Conservation (phyloP, 2,113 vertebrate genomes). For the Brachirus orientalis region DNA sequence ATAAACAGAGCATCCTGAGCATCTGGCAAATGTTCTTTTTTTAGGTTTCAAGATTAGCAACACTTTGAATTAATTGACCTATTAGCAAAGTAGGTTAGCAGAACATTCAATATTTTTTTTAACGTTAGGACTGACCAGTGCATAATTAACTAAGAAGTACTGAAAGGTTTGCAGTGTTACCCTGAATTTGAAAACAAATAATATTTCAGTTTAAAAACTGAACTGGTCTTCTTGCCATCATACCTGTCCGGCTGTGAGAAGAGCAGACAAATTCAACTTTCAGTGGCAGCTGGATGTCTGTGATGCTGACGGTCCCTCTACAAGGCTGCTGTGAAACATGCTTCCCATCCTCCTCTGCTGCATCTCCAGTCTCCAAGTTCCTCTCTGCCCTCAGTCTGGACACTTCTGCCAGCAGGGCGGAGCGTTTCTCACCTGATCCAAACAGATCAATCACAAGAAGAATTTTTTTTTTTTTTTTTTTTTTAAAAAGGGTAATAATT, state of each 20-base stretch:
- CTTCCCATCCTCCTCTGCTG: slow-evolving; percentile 6
- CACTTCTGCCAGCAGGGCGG: slow-evolving; percentile 77
- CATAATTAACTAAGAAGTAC: too few relatives aligned
- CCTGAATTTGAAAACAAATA: background rate
- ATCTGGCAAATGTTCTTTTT: too few relatives aligned
- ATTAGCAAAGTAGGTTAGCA: too few relatives aligned
- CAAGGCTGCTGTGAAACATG: slow-evolving; percentile 69
- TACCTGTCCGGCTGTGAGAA: slow-evolving; percentile 72
- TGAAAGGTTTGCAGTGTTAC: too few relatives aligned
- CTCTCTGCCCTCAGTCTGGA: slow-evolving; percentile 67
- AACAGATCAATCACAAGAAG: background rate
- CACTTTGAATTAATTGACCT: too few relatives aligned
- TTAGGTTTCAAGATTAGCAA: too few relatives aligned
- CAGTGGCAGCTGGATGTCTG: slow-evolving; percentile 82
- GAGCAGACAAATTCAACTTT: slow-evolving; percentile 85
- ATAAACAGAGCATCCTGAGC: background rate
- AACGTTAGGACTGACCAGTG: too few relatives aligned
- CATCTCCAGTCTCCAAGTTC: slow-evolving; percentile 13
- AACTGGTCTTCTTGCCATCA: background rate
- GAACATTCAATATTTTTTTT: too few relatives aligned
- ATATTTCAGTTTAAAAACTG: too few relatives aligned
- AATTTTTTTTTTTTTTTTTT: too few relatives aligned
- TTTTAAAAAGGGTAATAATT: background rate
- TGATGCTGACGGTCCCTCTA: slow-evolving; percentile 78
- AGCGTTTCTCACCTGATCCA: slow-evolving; percentile 79